Percentiles rank a stretch among this genome's conserved stretches.
Evolutionary conservation across 1,140 invertebrate species (phyloP).

Genomic region (Cyclargus thomasi): DNA sequence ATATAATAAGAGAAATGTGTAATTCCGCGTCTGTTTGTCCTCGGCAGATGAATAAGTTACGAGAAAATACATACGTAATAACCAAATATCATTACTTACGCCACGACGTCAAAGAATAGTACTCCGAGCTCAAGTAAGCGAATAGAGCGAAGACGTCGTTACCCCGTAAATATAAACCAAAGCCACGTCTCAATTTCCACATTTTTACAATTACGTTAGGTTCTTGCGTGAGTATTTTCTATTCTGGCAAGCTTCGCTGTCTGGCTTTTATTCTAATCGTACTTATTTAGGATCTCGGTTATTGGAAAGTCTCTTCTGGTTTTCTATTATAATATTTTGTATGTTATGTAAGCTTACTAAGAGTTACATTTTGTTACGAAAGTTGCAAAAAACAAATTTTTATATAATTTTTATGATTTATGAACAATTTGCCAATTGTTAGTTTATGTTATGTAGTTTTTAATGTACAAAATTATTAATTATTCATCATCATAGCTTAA

Average conservation of each 20-base stretch:
- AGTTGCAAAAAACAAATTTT: too few species aligned
- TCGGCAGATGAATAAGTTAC: constrained; percentile 9
- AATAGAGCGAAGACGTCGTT: constrained; percentile 11
- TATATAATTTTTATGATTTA: too few species aligned
- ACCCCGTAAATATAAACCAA: constrained; percentile 11
- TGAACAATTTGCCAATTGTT: too few species aligned
- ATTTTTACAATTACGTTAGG: constrained; percentile 6
- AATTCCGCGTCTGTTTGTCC: constrained; percentile 5
- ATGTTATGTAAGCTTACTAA: not conserved
- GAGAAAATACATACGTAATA: constrained; percentile 13
- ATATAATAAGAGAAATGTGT: not conserved
- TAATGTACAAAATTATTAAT: not conserved
- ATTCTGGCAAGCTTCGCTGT: not conserved
- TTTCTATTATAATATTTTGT: not conserved
- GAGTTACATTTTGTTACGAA: not conserved
- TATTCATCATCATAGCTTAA: not conserved
- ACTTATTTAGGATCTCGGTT: not conserved
- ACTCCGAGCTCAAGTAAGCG: constrained; percentile 6
- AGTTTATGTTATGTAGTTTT: too few species aligned
- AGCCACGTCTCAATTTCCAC: constrained; percentile 5
- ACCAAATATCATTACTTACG: constrained; percentile 11
- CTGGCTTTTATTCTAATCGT: constrained; percentile 3
- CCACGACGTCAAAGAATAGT: constrained; percentile 9
- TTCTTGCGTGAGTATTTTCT: not conserved
- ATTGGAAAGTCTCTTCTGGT: not conserved